phyloP scores from a whole-genome alignment of 2,888 invertebrate species.

The Lasioglossum calceatum region DNA sequence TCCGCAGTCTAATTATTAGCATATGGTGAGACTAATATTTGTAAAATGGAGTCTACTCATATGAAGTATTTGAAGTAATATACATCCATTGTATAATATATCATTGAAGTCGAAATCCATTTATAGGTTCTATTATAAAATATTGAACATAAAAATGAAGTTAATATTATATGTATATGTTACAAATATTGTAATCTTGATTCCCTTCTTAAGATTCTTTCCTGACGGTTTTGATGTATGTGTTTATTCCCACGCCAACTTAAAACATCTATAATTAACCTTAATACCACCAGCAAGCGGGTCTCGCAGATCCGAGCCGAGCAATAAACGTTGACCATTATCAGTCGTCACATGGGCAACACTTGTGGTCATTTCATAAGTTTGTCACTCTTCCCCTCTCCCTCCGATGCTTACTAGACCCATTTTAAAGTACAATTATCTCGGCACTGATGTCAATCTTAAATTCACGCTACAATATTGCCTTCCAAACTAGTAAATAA shows the following conservation, averaged over 20 bases:
- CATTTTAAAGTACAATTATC: not conserved
- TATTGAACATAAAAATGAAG: not conserved
- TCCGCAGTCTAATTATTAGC: not conserved
- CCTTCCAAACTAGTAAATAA: not conserved
- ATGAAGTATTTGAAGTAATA: not conserved
- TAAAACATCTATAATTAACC: not conserved
- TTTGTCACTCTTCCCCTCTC: not conserved
- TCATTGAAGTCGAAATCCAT: not conserved
- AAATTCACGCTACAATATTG: not conserved
- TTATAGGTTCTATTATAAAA: not conserved
- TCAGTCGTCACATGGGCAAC: not conserved
- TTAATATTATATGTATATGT: not conserved
- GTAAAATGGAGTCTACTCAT: not conserved
- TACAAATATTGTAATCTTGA: not conserved
- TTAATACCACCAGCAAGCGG: not conserved
- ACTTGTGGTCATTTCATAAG: not conserved
- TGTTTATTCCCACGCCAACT: not conserved
- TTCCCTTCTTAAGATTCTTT: not conserved
- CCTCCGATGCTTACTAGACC: not conserved
- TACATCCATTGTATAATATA: not conserved
- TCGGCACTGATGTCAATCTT: not conserved
- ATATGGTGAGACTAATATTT: not conserved
- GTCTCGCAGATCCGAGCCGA: not conserved
- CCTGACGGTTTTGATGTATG: not conserved
- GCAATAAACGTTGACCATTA: slow-evolving; percentile 3